Evolutionary conservation across 2,113 vertebrate genomes (phyloP).

Genomic region (Todiramphus saurophagus): DNA sequence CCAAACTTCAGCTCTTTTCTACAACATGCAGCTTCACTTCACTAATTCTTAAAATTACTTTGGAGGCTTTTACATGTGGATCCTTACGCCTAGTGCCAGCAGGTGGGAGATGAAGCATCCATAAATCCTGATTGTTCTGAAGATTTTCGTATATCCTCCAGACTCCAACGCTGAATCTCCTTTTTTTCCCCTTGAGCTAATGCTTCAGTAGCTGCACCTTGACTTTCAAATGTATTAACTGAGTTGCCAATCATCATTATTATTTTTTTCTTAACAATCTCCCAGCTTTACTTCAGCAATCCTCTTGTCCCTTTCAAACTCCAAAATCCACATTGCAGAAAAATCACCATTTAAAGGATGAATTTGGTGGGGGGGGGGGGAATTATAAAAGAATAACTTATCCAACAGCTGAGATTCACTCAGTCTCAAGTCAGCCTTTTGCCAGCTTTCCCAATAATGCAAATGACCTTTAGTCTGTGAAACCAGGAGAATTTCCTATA

Average conservation of each 20-base stretch:
- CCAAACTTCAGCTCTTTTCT: slow-evolving; percentile 12
- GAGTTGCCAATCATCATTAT: slow-evolving; percentile 41
- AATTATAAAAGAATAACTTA: not conserved
- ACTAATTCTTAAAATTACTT: slow-evolving; percentile 61
- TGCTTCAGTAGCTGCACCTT: not conserved
- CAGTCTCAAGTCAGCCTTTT: not conserved
- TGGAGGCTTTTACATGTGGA: not conserved
- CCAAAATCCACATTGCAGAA: not conserved
- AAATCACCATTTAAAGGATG: not conserved
- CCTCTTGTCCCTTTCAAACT: slow-evolving; percentile 4
- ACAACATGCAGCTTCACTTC: slow-evolving; percentile 24
- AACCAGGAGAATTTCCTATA: not conserved
- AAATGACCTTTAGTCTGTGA: not conserved
- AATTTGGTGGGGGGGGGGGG: not conserved
- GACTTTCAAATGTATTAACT: slow-evolving; percentile 54
- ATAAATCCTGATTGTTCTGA: slow-evolving; percentile 36
- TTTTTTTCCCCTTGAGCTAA: not conserved
- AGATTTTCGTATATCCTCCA: slow-evolving; percentile 27
- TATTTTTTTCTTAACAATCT: slow-evolving; percentile 21
- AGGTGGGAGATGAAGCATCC: slow-evolving; percentile 26
- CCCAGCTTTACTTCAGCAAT: slow-evolving; percentile 39
- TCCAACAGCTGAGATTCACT: not conserved
- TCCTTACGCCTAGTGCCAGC: not conserved
- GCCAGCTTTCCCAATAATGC: not conserved
- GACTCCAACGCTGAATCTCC: not conserved